phyloP scores from a whole-genome alignment of 2,113 vertebrate species.

The Picathartes gymnocephalus region DNA sequence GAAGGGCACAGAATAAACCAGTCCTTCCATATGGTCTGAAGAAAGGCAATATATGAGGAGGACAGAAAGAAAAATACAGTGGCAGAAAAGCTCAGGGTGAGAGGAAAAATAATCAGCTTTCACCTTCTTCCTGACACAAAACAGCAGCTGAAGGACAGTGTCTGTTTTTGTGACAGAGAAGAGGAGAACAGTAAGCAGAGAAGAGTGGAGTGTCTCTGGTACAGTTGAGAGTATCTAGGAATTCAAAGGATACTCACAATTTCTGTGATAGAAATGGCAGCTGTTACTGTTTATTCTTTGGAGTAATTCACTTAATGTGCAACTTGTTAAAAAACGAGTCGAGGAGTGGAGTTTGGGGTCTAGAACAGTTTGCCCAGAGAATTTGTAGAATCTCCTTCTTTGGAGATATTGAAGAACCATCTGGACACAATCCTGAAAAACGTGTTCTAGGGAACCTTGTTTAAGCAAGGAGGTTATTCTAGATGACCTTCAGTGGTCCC shows the following conservation, averaged over 20 bases:
- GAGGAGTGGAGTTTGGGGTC: not conserved
- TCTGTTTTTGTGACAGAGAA: not conserved
- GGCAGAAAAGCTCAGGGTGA: not conserved
- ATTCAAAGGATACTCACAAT: not conserved
- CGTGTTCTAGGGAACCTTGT: rapidly evolving
- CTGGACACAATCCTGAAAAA: not conserved
- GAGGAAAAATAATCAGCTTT: not conserved
- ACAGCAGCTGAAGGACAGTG: not conserved
- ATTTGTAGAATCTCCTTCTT: not conserved
- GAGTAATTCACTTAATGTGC: not conserved
- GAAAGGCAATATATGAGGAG: not conserved
- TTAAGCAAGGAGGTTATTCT: not conserved
- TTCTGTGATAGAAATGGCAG: not conserved
- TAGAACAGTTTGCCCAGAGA: not conserved
- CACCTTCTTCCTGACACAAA: not conserved
- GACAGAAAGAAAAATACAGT: not conserved
- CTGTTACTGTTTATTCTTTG: not conserved
- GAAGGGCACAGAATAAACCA: not conserved
- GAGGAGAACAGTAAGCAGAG: not conserved
- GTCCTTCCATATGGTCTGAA: not conserved
- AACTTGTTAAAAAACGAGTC: not conserved
- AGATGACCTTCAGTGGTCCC: not conserved
- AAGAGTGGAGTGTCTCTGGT: not conserved
- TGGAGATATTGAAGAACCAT: not conserved
- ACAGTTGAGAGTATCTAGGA: not conserved